Conservation (phyloP, 2,888 invertebrate genomes). For the Scaptomyza polygonia region DNA sequence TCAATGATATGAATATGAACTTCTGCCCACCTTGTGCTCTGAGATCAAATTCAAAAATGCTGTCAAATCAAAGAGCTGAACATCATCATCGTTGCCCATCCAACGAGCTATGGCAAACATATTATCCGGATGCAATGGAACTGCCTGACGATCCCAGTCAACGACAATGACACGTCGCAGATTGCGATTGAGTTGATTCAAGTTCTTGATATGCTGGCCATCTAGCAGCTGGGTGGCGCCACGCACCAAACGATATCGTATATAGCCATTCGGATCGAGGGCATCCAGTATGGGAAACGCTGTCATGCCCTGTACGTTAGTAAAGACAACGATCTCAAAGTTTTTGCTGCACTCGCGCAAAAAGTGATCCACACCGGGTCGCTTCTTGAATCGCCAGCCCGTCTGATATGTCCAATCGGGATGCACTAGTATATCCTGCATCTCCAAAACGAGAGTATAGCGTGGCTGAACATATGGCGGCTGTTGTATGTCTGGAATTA, state of each 20-base stretch:
- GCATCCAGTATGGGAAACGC: conserved; percentile 97
- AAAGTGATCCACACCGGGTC: conserved; percentile 98
- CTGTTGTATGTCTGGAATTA: conserved; percentile 95
- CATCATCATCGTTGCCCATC: conserved; percentile 97
- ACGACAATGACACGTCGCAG: conserved; percentile 95
- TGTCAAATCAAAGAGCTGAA: conserved; percentile 94
- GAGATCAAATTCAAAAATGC: conserved; percentile 96
- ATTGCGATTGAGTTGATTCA: conserved; percentile 93
- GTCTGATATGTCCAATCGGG: conserved; percentile 99
- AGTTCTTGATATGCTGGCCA: conserved; percentile 96
- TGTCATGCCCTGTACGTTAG: conserved; percentile 96
- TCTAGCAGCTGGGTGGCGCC: conserved; percentile 98
- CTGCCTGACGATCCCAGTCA: conserved; percentile 95
- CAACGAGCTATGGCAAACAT: conserved; percentile 94
- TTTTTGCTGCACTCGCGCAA: conserved; percentile 94
- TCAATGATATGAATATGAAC: not conserved
- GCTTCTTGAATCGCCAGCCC: conserved; percentile 99
- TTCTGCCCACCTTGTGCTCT: conserved; percentile 85
- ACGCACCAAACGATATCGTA: conserved; percentile 95
- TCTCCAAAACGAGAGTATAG: conserved; percentile 97
- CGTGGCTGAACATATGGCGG: conserved; percentile 97
- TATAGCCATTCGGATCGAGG: conserved; percentile 94
- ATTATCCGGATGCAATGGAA: conserved; percentile 95
- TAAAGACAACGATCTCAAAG: conserved; percentile 98
- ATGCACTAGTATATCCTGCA: conserved; percentile 97